Percentiles rank a stretch among this genome's conserved stretches.
Evolutionary conservation across 1,140 invertebrate genomes (phyloP).

Genomic region (Spodoptera litura): DNA sequence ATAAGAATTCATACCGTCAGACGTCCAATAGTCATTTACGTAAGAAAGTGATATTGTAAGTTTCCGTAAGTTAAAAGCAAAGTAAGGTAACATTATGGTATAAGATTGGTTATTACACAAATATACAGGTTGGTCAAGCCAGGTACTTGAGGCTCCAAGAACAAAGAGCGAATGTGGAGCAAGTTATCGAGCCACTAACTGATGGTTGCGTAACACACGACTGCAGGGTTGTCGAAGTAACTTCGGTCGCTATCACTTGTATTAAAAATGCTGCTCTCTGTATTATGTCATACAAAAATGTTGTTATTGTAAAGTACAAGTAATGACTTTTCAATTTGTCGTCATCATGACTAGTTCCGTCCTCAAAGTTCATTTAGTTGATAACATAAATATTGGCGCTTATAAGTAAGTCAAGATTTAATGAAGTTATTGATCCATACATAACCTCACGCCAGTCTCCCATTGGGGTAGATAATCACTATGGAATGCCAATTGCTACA

Average conservation of each 20-base stretch:
- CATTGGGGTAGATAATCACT: too few species aligned
- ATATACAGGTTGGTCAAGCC: slow-evolving; percentile 37
- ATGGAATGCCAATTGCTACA: too few species aligned
- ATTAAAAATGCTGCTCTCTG: not conserved
- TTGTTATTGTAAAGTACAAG: too few species aligned
- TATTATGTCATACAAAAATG: not conserved
- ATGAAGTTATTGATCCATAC: too few species aligned
- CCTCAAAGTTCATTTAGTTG: too few species aligned
- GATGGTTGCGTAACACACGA: slow-evolving; percentile 66
- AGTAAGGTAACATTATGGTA: not conserved
- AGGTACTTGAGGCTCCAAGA: slow-evolving; percentile 39
- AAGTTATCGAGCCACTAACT: slow-evolving; percentile 71
- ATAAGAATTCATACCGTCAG: slow-evolving; percentile 26
- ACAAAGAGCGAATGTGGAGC: slow-evolving; percentile 78
- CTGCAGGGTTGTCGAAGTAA: slow-evolving; percentile 11
- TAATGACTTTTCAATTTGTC: not conserved
- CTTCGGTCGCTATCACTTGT: not conserved
- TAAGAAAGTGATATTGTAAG: slow-evolving; percentile 21
- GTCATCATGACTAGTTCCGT: too few species aligned
- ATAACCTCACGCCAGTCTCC: too few species aligned
- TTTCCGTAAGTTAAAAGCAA: not conserved
- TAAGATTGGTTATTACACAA: slow-evolving; percentile 32
- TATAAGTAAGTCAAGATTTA: too few species aligned
- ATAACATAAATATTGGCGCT: too few species aligned
- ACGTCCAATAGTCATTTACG: slow-evolving; percentile 3